Base-by-base conservation (phyloP, 2,888 invertebrate species). In the Microplitis deprimator region DNA sequence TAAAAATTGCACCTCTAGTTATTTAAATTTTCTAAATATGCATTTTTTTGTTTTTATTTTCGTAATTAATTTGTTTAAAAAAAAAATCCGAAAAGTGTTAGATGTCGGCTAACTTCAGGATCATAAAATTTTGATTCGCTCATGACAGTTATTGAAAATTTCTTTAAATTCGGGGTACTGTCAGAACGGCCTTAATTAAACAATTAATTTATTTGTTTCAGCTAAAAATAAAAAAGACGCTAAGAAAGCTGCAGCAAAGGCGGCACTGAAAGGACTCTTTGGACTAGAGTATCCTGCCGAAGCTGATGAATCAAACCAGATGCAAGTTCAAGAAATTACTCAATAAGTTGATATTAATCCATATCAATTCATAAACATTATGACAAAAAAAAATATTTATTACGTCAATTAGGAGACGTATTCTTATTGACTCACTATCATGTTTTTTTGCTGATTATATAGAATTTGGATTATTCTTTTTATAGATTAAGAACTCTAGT, bases 211-310 rank as follows among this genome's bases (percentile, higher is more conserved):
- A 29, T 29, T 62, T 62, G 17, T 65, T 65, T 72, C 74, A 80
- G 82, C 82, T 2, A 89, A 88, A 81, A 89, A 89, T 76, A 89
- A 89, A 70, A 87, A 89, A 71, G 89, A 89, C 80, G 89, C 89
- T 0, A 89, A 89, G 78, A 89, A 89, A 78, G 80, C 85, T 70
- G 89, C 89, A 7, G 89, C 89, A 6, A 89, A 89, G 76, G 81
- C 84, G 75, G 89, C 89, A 1, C 81, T 89, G 4, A 70, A 84
- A 39, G 85, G 85, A 8, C 81, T 89, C 13, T 89, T 85, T 64
- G 82, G 83, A 40, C 82, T 89, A 20, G 80, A 78, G 5, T 89
- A 89, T 79, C 89, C 88, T 5, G 89, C 88, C n/a, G 87, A 86
- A 72, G n/a, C 7, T 13, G 67, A 67, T 3, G 67, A 38, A 1